These are phyloP conservation scores for Setophaga kirtlandii DNA, from an alignment of 2,113 vertebrate genomes.

Conservation along the genomic window DNA sequence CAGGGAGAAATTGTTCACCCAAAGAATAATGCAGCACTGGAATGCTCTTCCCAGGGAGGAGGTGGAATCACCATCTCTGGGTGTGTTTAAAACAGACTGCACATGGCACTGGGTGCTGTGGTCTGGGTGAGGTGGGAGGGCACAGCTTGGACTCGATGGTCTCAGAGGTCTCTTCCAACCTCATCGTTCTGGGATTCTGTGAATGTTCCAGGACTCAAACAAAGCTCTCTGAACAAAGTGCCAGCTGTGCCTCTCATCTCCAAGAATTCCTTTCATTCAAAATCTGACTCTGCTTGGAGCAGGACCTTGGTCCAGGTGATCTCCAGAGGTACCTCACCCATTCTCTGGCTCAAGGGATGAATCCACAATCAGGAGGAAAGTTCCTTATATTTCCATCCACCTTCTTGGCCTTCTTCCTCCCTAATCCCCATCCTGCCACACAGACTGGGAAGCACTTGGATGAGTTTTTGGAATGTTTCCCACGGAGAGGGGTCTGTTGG, in stretches of 20 bases:
- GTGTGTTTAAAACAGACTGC: too few relatives aligned
- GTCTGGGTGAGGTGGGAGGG: too few relatives aligned
- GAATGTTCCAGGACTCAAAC: not conserved
- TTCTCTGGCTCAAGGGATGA: not conserved
- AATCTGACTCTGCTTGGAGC: not conserved
- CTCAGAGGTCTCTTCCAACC: too few relatives aligned
- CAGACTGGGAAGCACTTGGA: not conserved
- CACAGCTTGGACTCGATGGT: too few relatives aligned
- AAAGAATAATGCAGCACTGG: too few relatives aligned
- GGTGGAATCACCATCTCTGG: too few relatives aligned
- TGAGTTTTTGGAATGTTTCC: not conserved
- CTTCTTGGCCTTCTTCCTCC: not conserved
- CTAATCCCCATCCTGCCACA: not conserved
- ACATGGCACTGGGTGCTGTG: too few relatives aligned
- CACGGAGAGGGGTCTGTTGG: not conserved
- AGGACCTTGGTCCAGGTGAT: rapidly evolving
- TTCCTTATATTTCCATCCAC: not conserved
- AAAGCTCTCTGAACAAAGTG: rapidly evolving
- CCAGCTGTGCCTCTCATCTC: not conserved
- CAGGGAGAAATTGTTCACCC: too few relatives aligned
- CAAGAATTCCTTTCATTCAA: not conserved
- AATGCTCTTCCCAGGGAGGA: too few relatives aligned
- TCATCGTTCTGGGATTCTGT: too few relatives aligned
- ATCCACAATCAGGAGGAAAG: rapidly evolving
- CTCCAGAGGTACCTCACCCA: not conserved